Evolutionary conservation across 2,888 invertebrate genomes (phyloP).

Genomic region (Chloromyia formosa): DNA sequence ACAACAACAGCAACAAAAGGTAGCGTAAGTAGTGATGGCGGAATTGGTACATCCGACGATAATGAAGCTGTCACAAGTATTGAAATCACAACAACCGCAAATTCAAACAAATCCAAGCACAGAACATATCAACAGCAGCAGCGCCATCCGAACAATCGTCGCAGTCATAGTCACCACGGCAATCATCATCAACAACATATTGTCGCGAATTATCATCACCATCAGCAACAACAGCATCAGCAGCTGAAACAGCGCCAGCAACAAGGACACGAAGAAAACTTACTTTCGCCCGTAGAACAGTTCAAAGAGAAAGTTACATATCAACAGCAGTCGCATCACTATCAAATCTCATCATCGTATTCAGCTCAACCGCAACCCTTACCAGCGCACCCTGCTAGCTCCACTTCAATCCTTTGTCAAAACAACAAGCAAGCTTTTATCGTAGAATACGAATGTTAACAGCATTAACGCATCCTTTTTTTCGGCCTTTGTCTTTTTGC

Average conservation of each 20-base stretch:
- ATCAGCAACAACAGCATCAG: slow-evolving; percentile 11
- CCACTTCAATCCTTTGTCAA: slow-evolving; percentile 26
- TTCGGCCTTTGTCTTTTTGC: too few relatives aligned
- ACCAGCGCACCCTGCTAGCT: slow-evolving; percentile 33
- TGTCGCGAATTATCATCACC: slow-evolving; percentile 2
- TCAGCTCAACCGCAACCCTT: slow-evolving; percentile 22
- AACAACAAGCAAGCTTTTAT: slow-evolving; percentile 57
- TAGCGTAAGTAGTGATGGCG: slow-evolving; percentile 34
- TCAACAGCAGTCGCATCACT: slow-evolving; percentile 40
- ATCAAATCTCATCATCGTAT: slow-evolving; percentile 40
- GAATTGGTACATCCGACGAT: slow-evolving; percentile 37
- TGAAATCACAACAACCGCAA: slow-evolving; percentile 12
- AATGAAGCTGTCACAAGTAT: slow-evolving; percentile 18
- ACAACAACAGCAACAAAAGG: slow-evolving; percentile 35
- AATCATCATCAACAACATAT: slow-evolving; percentile 21
- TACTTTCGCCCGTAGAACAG: slow-evolving; percentile 24
- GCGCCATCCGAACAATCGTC: slow-evolving; percentile 1
- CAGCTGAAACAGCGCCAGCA: slow-evolving; percentile 1
- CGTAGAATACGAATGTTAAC: slow-evolving; percentile 63
- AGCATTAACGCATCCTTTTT: slow-evolving; percentile 6
- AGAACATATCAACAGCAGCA: slow-evolving; percentile 30
- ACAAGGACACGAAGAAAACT: slow-evolving; percentile 5
- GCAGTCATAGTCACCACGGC: slow-evolving; percentile 26
- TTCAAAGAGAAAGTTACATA: slow-evolving; percentile 34
- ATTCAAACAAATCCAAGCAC: slow-evolving; percentile 16